Conservation (phyloP, 2,797 vertebrate genomes). For the Coilia nasus region DNA sequence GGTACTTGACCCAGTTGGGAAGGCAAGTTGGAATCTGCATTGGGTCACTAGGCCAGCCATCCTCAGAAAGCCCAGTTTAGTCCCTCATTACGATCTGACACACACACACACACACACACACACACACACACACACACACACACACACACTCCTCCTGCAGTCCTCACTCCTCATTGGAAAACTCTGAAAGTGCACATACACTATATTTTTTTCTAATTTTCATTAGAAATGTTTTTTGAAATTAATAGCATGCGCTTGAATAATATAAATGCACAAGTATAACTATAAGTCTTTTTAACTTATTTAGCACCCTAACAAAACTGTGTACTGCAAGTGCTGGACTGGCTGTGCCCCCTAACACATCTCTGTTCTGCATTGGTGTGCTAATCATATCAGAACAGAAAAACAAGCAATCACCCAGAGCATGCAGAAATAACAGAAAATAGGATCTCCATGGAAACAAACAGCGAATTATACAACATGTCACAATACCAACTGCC, state of each 20-base stretch:
- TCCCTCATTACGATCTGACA: not conserved
- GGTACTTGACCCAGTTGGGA: not conserved
- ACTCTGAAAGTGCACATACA: not conserved
- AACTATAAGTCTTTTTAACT: not conserved
- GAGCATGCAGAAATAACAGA: not conserved
- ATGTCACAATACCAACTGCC: not conserved
- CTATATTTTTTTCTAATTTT: not conserved
- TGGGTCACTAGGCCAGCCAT: not conserved
- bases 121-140: not conserved
- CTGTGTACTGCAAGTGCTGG: not conserved
- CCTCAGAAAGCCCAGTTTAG: not conserved
- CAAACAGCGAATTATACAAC: not conserved
- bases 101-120: not conserved
- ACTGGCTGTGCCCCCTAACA: not conserved
- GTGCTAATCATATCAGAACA: not conserved
- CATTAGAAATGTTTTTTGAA: not conserved
- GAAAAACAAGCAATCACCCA: not conserved
- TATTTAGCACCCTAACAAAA: not conserved
- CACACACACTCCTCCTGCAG: not conserved
- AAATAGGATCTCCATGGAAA: conserved; percentile 19
- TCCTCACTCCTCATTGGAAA: not conserved
- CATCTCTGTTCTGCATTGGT: not conserved
- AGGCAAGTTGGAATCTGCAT: conserved; percentile 20
- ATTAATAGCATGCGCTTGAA: too few relatives aligned
- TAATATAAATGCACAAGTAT: too few relatives aligned